Percentiles rank a stretch among this genome's conserved stretches.
phyloP scores from a whole-genome alignment of 53 echinoderm and acorn worm genomes.

The Glandiceps talaboti region DNA sequence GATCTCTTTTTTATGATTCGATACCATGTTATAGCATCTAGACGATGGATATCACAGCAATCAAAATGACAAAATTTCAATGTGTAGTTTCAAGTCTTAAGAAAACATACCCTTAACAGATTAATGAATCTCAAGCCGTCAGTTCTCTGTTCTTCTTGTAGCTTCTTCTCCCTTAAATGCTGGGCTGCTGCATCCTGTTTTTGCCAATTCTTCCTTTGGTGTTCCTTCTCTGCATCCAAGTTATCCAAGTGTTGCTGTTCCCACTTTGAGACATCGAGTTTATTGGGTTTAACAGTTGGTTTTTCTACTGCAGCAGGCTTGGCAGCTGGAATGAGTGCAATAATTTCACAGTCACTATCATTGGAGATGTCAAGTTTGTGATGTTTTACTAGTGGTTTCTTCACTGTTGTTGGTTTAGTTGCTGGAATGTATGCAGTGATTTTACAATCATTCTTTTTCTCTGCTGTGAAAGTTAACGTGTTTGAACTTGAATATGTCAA shows the following conservation, averaged over 20 bases:
- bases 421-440: not conserved
- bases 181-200: not conserved
- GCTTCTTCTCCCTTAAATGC: conserved; percentile 3
- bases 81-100: too few relatives aligned
- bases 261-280: not conserved
- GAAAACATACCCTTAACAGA: conserved; percentile 10
- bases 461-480: too few relatives aligned
- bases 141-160: conserved; percentile 16
- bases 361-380: too few relatives aligned
- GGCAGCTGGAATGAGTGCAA: not conserved
- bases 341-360: too few relatives aligned
- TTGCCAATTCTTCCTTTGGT: not conserved
- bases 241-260: not conserved
- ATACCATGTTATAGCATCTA: too few relatives aligned
- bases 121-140: conserved; percentile 11
- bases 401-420: not conserved
- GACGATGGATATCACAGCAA: too few relatives aligned
- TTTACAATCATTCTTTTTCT: too few relatives aligned
- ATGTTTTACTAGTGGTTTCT: too few relatives aligned
- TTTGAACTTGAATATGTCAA: too few relatives aligned
- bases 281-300: not conserved
- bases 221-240: not conserved
- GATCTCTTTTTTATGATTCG: too few relatives aligned
- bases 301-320: not conserved
- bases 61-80: too few relatives aligned